These are phyloP conservation scores for Clostera curtula DNA, from an alignment of 2,888 invertebrate genomes.

Conservation along the genomic window DNA sequence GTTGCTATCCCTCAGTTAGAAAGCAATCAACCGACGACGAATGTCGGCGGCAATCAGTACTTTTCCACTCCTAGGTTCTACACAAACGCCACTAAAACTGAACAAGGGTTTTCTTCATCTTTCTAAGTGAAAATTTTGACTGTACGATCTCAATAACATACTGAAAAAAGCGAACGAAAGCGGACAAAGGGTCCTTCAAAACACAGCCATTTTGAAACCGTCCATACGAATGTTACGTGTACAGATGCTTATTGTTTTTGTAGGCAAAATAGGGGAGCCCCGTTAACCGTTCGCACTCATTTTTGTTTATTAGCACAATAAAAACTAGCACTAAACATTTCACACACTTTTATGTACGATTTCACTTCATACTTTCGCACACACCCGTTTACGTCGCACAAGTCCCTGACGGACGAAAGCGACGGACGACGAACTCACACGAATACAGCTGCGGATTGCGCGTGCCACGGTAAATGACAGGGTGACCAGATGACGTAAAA, in stretches of 20 bases:
- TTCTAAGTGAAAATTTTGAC: conserved; percentile 76
- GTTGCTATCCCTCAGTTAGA: conserved; percentile 60
- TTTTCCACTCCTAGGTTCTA: conserved; percentile 53
- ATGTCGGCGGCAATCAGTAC: conserved; percentile 57
- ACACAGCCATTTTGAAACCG: conserved; percentile 83
- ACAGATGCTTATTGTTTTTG: conserved; percentile 50
- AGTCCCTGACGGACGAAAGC: conserved; percentile 57
- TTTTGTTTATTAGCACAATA: conserved; percentile 63
- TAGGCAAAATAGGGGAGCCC: conserved; percentile 35
- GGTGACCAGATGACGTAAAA: conserved; percentile 31
- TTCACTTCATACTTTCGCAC: conserved; percentile 74
- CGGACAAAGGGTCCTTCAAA: conserved; percentile 80
- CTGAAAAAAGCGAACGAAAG: conserved; percentile 78
- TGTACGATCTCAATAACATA: conserved; percentile 80
- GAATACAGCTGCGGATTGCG: conserved; percentile 43
- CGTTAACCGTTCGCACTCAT: conserved; percentile 71
- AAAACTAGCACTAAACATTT: conserved; percentile 72
- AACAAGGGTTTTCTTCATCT: conserved; percentile 69
- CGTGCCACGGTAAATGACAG: conserved; percentile 17
- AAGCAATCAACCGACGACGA: conserved; percentile 59
- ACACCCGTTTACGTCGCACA: conserved; percentile 70
- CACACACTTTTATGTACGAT: conserved; percentile 69
- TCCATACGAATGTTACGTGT: conserved; percentile 69
- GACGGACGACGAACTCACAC: conserved; percentile 48
- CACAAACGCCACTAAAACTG: conserved; percentile 31